Conservation (phyloP, 2,888 invertebrate genomes). For the Dascillus cervinus region DNA sequence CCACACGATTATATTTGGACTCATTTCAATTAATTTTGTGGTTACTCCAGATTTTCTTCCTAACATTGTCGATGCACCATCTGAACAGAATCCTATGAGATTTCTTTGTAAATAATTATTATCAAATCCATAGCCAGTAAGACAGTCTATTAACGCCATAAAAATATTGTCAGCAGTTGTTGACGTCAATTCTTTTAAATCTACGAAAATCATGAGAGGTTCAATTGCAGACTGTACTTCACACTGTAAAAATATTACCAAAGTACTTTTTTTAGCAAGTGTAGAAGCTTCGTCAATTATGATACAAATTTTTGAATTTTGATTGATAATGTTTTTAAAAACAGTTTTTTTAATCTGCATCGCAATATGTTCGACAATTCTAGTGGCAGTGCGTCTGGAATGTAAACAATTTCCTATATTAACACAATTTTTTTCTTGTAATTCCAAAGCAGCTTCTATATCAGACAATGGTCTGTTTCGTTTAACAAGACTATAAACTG, state of each 20-base stretch:
- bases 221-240: no score
- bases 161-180: background rate
- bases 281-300: background rate
- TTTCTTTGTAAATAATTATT: constrained; percentile 7
- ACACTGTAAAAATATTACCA: background rate
- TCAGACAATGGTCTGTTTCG: constrained; percentile 9
- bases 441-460: constrained; percentile 7
- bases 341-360: constrained; percentile 5
- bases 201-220: no score
- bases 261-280: background rate
- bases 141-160: background rate
- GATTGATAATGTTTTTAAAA: constrained; percentile 2
- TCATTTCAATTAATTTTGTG: background rate
- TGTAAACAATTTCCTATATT: constrained; percentile 11
- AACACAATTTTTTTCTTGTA: constrained; percentile 8
- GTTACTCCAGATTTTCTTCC: constrained; percentile 7
- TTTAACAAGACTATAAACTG: constrained; percentile 9
- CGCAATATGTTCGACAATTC: constrained; percentile 7
- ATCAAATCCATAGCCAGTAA: constrained; percentile 8
- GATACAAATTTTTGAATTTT: background rate
- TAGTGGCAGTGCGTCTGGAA: constrained; percentile 9
- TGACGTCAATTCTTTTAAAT: background rate
- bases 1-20: constrained; percentile 6
- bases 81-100: constrained; percentile 6
- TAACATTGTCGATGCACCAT: constrained; percentile 8